Base-by-base conservation (phyloP, 2,113 vertebrate species). In the Pelobates fuscus region DNA sequence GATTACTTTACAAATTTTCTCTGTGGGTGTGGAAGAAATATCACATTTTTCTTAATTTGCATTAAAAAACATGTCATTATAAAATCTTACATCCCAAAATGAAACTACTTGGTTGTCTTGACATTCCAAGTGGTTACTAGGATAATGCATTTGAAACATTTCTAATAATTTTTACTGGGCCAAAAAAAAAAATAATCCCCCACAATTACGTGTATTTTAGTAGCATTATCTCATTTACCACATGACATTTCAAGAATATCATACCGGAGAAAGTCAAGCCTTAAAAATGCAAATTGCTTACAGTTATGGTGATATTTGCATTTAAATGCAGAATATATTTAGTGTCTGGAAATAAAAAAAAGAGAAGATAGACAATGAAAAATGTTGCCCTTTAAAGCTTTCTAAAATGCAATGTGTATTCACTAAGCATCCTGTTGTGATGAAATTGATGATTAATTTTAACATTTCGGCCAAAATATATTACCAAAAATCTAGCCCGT, bases 201-300 rank as follows among this genome's bases (percentile, higher is more conserved):
- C n/a, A n/a, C n/a, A n/a, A n/a, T n/a, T n/a, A n/a, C 37, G 44
- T 25, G 61, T 63, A 72, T 72, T 74, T 65, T 54, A 66, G 62
- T 66, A 32, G 30, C 63, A 75, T 67, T 75, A 75, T 75, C 71
- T 75, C 37, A 26, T 66, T 55, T 75, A 54, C 29, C 71, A 75
- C 62, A 66, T 66, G 30, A 30, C 62, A 66, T 75, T 59, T 75
- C 49, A 44, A 59, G 10, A 44, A 66, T 59, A 21, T 58, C 23
- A 32, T 64, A 57, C 58, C 17, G 52, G 15, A 27, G 3, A n/a
- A 15, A 66, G 46, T n/a, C 32, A 58, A 44, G 11, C 26, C 52
- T 58, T 66, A 32, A 26, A 12, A 73, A 64, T 64, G 17, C 26
- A 67, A 66, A 67, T 41, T 75, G 21, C 62, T 67, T 66, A 58